Evolutionary conservation across 2,113 vertebrate species (phyloP), one percentile per base, ranked within the genome.

Genomic region (Empidonax traillii): DNA sequence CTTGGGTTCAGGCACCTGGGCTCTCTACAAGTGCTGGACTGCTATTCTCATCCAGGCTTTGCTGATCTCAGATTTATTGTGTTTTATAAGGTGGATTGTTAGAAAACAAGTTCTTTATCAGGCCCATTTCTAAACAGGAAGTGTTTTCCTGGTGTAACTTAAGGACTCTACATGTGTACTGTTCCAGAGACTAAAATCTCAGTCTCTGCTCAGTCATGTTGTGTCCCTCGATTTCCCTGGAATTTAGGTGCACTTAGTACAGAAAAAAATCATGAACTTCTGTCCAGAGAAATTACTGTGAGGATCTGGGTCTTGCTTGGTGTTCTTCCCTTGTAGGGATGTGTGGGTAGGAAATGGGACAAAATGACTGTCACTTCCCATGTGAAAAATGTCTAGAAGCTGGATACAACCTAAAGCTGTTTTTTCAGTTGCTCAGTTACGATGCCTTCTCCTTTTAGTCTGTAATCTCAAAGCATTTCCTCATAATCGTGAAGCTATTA

Each of bases 381-480:
- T 73, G 31, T 67, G 37, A 76, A 91, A 94, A n/a, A 11, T 9
- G 2, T 51, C 61, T 67, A n/a, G 44, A 76, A 88, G 49, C 62
- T 90, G 63, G 15, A 44, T 72, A 43, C 56, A 77, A 71, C 90
- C 69, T 90, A 23, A 44, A 87, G 58, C 41, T 87, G 44, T 22
- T 94, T 88, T 83, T 80, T 72, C 53, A 61, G 27, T 79, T 88
- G 44, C 49, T 79, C 4, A 4, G 47, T 94, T 89, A 56, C 22
- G 24, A 31, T 52, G 8, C 14, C 22, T 52, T 73, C 41, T 79
- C 17, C 17, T 75, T 91, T 92, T 66, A 4, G 0, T 65, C 41
- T 56, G 41, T 82, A 58, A 83, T 92, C 94, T 91, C 71, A 58
- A 39, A 90, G 53, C 43, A 62, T 95, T 95, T 97, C 85, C 85